phyloP scores from a whole-genome alignment of 2,888 invertebrate genomes.

The Stictocephala bisonia region DNA sequence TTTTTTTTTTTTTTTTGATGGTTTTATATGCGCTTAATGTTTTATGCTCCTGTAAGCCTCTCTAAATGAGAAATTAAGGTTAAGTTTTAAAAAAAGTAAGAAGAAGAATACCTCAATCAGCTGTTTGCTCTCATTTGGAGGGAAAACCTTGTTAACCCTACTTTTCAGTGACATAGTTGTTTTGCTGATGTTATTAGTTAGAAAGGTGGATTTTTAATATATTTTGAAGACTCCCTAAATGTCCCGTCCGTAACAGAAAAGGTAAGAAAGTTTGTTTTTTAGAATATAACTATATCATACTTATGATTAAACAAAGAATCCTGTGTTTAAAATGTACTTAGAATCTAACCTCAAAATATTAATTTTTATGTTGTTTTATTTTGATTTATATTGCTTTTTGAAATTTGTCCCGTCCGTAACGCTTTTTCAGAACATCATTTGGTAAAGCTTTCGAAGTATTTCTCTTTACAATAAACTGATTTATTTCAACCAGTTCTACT shows the following conservation, averaged over 20 bases:
- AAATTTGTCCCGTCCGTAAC: slow-evolving; percentile 37
- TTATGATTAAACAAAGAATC: slow-evolving; percentile 33
- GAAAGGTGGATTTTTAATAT: slow-evolving; percentile 19
- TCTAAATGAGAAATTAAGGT: slow-evolving; percentile 26
- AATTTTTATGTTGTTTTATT: slow-evolving; percentile 33
- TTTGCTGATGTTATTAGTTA: slow-evolving; percentile 7
- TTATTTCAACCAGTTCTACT: slow-evolving; percentile 25
- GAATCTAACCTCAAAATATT: slow-evolving; percentile 33
- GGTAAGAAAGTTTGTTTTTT: slow-evolving; percentile 35
- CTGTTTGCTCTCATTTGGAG: slow-evolving; percentile 34
- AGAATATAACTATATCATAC: slow-evolving; percentile 31
- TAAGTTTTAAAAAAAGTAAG: slow-evolving; percentile 24
- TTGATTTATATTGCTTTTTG: slow-evolving; percentile 34
- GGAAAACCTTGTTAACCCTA: slow-evolving; percentile 39
- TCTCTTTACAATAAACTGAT: slow-evolving; percentile 32
- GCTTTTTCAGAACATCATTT: slow-evolving; percentile 39
- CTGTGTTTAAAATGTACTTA: slow-evolving; percentile 29
- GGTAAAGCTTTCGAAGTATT: slow-evolving; percentile 35
- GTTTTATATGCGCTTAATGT: slow-evolving; percentile 38
- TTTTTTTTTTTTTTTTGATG: too few species aligned
- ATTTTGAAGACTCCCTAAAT: slow-evolving; percentile 20
- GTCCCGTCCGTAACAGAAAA: slow-evolving; percentile 40
- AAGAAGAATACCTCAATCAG: slow-evolving; percentile 39
- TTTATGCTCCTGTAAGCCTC: slow-evolving; percentile 33
- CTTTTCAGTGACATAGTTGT: slow-evolving; percentile 22